Base-by-base conservation (phyloP, 2,113 vertebrate genomes). In the Uropsilus gracilis region DNA sequence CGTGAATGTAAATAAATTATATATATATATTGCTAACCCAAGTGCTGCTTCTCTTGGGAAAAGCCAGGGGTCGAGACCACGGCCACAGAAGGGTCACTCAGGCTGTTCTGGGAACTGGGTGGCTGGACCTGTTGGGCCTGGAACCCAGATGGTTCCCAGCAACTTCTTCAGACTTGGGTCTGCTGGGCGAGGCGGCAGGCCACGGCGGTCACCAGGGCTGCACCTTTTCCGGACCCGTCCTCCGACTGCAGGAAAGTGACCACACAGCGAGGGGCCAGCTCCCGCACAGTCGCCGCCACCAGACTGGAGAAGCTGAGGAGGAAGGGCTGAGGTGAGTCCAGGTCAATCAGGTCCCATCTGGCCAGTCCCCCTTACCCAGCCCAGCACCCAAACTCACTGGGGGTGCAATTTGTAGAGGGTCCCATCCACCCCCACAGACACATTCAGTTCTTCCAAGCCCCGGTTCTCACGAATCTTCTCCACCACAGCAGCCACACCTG, bases 1-100 rank as follows among this genome's bases (percentile, higher is more conserved):
- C 97, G 97, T 98, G 98, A 98, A 98, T 98, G 98, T 98, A 98
- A 99, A 98, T 99, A 98, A 99, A 99, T 98, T 98, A 98, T 97
- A 98, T 98, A 98, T 98, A 98, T 99, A 98, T 99, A 99, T 99
- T 99, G 98, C 98, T 99, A 98, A 22, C 30, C 94, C 53, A 57
- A 96, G 89, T 96, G 86, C 81, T 69, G 1, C 93, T 96, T 98
- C 84, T 94, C 78, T 97, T 0, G 11, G 63, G 64, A 76, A 85
- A 37, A 86, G 39, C 61, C 63, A 44, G 30, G 17, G 80, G 10
- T n/a, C 12, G 9, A 77, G 69, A 20, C 37, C 17, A 34, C 22
- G 34, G 77, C 50, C n/a, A 30, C 16, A 14, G 75, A 85, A 78
- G 39, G 64, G 34, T 83, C 85, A 72, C 34, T 72, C 64, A 9